Conservation (phyloP, 2,113 vertebrate genomes). For the Argyrosomus japonicus region DNA sequence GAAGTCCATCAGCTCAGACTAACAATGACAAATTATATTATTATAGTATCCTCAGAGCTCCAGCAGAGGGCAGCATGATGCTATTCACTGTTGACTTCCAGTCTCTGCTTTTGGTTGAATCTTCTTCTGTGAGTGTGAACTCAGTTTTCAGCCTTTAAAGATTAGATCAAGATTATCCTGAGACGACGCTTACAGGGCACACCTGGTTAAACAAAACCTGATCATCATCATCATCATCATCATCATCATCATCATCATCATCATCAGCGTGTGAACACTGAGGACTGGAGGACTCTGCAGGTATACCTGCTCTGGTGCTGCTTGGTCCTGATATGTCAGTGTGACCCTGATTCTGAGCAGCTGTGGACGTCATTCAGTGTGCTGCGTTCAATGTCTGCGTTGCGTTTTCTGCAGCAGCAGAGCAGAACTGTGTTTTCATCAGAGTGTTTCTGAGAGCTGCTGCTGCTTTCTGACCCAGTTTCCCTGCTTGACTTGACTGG, state of each 20-base stretch:
- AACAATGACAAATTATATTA: too few species aligned
- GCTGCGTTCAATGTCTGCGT: background rate
- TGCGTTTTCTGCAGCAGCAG: background rate
- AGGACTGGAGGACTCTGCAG: too few species aligned
- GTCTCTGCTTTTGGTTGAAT: background rate
- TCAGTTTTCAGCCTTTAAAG: background rate
- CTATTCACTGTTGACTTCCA: background rate
- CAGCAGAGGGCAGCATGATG: background rate
- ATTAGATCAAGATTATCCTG: background rate
- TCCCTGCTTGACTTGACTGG: slow-evolving; percentile 61
- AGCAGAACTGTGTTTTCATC: slow-evolving; percentile 3
- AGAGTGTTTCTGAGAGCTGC: slow-evolving; percentile 29
- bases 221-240: too few species aligned
- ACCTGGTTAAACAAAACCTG: too few species aligned
- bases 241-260: too few species aligned
- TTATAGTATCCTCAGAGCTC: background rate
- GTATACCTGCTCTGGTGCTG: too few species aligned
- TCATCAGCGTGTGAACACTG: too few species aligned
- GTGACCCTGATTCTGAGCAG: background rate
- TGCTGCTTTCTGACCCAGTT: slow-evolving; percentile 72
- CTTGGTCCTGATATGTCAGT: too few species aligned
- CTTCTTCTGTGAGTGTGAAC: background rate
- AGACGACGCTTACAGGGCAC: too few species aligned
- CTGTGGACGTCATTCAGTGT: background rate
- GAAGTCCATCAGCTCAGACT: too few species aligned